These are phyloP conservation scores for Sinocyclocheilus rhinocerous DNA, from an alignment of 2,113 vertebrate species.

Conservation along the genomic window DNA sequence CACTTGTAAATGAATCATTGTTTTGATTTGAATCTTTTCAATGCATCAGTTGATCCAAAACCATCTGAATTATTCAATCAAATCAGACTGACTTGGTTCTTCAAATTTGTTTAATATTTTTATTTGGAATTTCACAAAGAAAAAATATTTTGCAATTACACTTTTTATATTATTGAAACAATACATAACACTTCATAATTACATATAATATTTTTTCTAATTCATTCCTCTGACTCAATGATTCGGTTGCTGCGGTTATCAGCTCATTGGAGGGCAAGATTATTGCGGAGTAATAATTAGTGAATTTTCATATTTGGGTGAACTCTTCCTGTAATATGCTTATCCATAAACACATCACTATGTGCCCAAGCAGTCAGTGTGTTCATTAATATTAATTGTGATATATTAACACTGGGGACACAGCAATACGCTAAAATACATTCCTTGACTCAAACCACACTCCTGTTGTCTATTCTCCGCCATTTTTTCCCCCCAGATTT, in stretches of 20 bases:
- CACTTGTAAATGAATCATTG: background rate
- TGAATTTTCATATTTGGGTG: background rate
- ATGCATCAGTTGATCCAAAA: background rate
- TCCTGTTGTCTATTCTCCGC: background rate
- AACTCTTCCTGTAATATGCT: background rate
- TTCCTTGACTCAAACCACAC: no score
- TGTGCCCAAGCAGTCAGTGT: background rate
- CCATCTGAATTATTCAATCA: background rate
- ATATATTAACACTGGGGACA: background rate
- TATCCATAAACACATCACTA: background rate
- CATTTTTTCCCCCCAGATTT: no score
- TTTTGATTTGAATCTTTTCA: background rate
- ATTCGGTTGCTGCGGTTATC: background rate
- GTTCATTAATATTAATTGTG: constrained; percentile 12
- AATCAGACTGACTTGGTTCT: background rate
- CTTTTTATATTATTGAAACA: background rate
- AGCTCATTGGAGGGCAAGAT: background rate
- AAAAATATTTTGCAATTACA: background rate
- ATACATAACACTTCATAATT: background rate
- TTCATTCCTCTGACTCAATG: background rate
- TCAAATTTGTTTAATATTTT: background rate
- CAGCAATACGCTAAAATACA: background rate
- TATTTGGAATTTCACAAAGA: background rate
- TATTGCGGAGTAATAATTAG: background rate
- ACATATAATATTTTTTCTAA: background rate